These are phyloP conservation scores for Nesogale talazaci DNA, from an alignment of 2,113 vertebrate genomes.

Conservation along the genomic window DNA sequence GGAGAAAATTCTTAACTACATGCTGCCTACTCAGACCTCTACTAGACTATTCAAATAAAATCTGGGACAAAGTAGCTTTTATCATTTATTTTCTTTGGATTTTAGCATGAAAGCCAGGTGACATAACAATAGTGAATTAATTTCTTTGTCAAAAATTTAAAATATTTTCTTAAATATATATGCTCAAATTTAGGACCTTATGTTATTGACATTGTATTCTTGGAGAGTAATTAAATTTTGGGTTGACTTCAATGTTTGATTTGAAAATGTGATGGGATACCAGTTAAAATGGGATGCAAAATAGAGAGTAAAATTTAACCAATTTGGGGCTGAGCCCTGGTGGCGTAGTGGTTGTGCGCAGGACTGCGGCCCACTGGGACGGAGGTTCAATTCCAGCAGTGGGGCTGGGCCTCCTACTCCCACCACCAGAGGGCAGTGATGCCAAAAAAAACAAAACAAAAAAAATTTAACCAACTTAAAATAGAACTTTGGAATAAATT, in stretches of 20 bases:
- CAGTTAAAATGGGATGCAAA: not conserved
- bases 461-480: too few relatives aligned
- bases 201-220: not conserved
- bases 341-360: too few relatives aligned
- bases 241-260: not conserved
- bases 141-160: constrained; percentile 38
- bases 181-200: not conserved
- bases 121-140: not conserved
- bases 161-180: not conserved
- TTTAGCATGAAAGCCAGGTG: not conserved
- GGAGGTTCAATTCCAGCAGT: too few relatives aligned
- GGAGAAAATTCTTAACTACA: not conserved
- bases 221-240: not conserved
- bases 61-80: constrained; percentile 28
- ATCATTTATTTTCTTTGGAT: not conserved
- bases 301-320: not conserved
- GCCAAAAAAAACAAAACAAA: too few relatives aligned
- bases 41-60: not conserved
- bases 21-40: not conserved
- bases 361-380: too few relatives aligned
- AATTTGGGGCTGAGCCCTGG: too few relatives aligned
- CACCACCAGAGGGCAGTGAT: too few relatives aligned
- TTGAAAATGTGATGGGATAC: not conserved
- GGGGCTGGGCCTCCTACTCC: too few relatives aligned
- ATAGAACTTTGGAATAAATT: not conserved